Conservation (phyloP, 2,888 invertebrate genomes). For the Epistrophe grossulariae region DNA sequence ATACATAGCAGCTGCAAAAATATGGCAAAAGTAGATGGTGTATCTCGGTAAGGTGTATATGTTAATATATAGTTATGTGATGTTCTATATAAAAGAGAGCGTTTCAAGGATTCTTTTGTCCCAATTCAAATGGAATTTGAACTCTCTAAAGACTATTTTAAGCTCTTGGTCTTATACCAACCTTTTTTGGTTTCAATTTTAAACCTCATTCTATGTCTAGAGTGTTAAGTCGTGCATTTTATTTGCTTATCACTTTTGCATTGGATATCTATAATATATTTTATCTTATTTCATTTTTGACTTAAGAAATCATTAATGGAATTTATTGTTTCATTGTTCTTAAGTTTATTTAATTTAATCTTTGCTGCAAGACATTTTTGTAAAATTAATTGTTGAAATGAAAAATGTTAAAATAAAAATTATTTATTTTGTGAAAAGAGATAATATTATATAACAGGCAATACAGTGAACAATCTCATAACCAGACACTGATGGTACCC, state of each 20-base stretch:
- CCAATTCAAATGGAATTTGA: slow-evolving; percentile 45
- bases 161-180: slow-evolving; percentile 32
- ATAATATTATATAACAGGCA: too few relatives aligned
- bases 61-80: not conserved
- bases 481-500: too few relatives aligned
- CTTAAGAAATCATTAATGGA: not conserved
- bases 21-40: slow-evolving; percentile 11
- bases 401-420: too few relatives aligned
- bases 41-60: not conserved
- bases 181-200: slow-evolving; percentile 32
- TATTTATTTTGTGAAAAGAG: too few relatives aligned
- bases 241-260: slow-evolving; percentile 52
- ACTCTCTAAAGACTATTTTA: slow-evolving; percentile 40
- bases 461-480: too few relatives aligned
- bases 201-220: not conserved
- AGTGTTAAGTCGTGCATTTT: slow-evolving; percentile 27
- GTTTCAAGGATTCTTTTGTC: slow-evolving; percentile 23
- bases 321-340: not conserved
- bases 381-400: too few relatives aligned
- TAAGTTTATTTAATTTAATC: not conserved
- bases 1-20: slow-evolving; percentile 3
- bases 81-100: not conserved
- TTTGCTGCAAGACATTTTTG: too few relatives aligned
- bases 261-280: slow-evolving; percentile 2
- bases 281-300: slow-evolving; percentile 6